phyloP scores from a whole-genome alignment of 1,140 invertebrate genomes.

The Drosophila biarmipes region DNA sequence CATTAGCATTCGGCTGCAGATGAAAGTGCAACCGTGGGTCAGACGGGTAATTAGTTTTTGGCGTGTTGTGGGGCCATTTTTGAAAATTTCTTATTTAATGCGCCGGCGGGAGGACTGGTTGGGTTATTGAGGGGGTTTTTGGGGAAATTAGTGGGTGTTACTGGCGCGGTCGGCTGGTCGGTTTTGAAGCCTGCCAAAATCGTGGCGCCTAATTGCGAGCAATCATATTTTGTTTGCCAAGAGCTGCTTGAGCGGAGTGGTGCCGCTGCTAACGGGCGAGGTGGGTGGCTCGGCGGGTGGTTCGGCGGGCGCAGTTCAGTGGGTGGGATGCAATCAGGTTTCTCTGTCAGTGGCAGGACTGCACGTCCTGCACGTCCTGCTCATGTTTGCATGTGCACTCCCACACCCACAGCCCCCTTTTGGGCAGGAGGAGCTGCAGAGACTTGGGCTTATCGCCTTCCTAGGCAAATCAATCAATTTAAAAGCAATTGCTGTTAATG shows the following conservation, averaged over 20 bases:
- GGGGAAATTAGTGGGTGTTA: not conserved
- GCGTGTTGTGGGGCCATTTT: slow-evolving; percentile 70
- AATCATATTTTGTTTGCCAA: slow-evolving; percentile 82
- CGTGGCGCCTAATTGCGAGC: slow-evolving; percentile 76
- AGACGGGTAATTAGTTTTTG: slow-evolving; percentile 73
- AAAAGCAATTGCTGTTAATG: slow-evolving; percentile 82
- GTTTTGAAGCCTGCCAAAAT: slow-evolving; percentile 53
- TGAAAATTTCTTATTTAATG: slow-evolving; percentile 80
- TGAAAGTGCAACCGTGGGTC: slow-evolving; percentile 47
- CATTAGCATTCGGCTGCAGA: slow-evolving; percentile 52
- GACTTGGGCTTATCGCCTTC: slow-evolving; percentile 47
- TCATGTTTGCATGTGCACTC: slow-evolving; percentile 50
- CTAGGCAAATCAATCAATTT: slow-evolving; percentile 80
- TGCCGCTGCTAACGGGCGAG: slow-evolving; percentile 2
- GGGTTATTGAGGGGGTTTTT: not conserved
- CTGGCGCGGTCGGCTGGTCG: slow-evolving; percentile 13
- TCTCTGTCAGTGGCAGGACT: slow-evolving; percentile 61
- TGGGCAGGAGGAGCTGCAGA: not conserved
- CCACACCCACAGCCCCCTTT: slow-evolving; percentile 8
- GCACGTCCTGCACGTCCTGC: slow-evolving; percentile 53
- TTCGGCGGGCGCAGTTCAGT: not conserved
- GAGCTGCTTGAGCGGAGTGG: slow-evolving; percentile 53
- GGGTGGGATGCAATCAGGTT: slow-evolving; percentile 63
- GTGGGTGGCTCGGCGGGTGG: not conserved
- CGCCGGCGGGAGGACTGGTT: slow-evolving; percentile 11